Percentiles rank a stretch among this genome's conserved stretches.
These are phyloP conservation scores for Lepisosteus osseus DNA, from an alignment of 2,113 vertebrate species.

Conservation along the genomic window DNA sequence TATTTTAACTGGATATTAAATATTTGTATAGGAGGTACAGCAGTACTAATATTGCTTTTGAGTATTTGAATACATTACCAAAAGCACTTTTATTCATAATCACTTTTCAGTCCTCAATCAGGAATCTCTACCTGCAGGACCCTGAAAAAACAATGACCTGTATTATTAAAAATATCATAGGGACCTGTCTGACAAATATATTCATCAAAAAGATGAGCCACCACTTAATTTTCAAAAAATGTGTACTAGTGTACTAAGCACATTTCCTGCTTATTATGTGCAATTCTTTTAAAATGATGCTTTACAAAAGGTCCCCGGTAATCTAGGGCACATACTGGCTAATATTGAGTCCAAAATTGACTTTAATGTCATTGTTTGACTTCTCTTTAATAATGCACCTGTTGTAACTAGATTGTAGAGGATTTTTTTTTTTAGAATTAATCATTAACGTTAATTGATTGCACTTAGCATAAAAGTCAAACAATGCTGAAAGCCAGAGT, in stretches of 20 bases:
- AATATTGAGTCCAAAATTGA: constrained; percentile 43
- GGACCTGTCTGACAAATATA: constrained; percentile 60
- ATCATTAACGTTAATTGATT: constrained; percentile 31
- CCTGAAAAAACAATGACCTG: constrained; percentile 46
- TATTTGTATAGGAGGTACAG: too few species aligned
- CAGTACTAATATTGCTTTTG: background rate
- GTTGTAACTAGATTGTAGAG: constrained; percentile 29
- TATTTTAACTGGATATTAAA: too few species aligned
- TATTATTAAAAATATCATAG: constrained; percentile 58
- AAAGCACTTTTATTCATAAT: too few species aligned
- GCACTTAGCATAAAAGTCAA: constrained; percentile 36
- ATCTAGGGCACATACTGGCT: constrained; percentile 52
- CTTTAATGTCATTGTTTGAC: constrained; percentile 36
- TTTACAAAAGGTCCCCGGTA: constrained; percentile 47
- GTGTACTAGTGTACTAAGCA: constrained; percentile 44
- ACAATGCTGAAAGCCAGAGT: constrained; percentile 25
- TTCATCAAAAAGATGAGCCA: constrained; percentile 59
- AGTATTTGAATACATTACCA: background rate
- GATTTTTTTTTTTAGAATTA: constrained; percentile 18
- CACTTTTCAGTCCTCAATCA: too few species aligned
- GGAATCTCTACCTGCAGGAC: too few species aligned
- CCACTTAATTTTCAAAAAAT: constrained; percentile 56
- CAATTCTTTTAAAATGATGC: constrained; percentile 61
- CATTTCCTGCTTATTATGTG: constrained; percentile 56
- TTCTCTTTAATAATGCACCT: constrained; percentile 40